These are phyloP conservation scores for Nipponia nippon DNA, from an alignment of 2,113 vertebrate species.

Conservation along the genomic window DNA sequence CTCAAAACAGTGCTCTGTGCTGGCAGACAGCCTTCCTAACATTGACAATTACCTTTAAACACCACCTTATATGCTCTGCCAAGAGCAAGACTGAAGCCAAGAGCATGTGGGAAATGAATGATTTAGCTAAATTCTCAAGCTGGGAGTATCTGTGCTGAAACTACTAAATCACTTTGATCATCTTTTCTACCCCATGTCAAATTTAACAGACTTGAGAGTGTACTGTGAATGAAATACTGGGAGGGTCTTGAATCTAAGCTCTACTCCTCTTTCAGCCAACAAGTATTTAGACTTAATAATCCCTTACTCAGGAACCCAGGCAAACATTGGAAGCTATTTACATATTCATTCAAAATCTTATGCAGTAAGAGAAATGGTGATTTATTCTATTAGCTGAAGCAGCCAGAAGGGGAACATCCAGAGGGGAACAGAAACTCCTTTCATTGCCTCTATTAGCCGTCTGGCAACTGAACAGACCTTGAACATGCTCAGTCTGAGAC, in stretches of 20 bases:
- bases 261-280: neutral
- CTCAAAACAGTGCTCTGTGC: neutral
- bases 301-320: neutral
- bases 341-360: neutral
- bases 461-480: neutral
- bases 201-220: neutral
- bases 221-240: neutral
- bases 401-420: neutral
- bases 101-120: neutral
- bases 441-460: neutral
- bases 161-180: neutral
- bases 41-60: neutral
- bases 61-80: neutral
- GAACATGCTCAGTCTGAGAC: neutral
- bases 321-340: neutral
- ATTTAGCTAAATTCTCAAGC: neutral
- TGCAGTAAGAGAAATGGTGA: neutral
- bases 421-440: neutral
- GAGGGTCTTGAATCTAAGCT: neutral
- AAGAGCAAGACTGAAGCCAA: neutral
- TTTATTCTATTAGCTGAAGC: neutral
- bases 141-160: neutral
- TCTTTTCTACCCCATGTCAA: neutral
- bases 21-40: neutral
- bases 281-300: neutral